Percentiles rank a stretch among this genome's conserved stretches.
Evolutionary conservation across 1,140 invertebrate species (phyloP).

Genomic region (Thaumatotibia leucotreta): DNA sequence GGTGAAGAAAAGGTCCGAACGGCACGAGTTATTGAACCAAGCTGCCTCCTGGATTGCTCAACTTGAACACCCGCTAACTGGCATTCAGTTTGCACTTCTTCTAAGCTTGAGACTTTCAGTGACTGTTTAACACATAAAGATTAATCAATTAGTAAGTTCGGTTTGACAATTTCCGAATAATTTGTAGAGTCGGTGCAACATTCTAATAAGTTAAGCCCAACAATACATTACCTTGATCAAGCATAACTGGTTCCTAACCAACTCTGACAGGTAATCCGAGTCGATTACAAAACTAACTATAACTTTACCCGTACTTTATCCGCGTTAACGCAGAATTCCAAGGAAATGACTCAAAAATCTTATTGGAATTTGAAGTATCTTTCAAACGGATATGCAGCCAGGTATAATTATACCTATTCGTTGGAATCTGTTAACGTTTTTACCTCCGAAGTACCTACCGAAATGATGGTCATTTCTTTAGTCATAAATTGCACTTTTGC

Average conservation of each 20-base stretch:
- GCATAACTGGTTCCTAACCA: slow-evolving; percentile 2
- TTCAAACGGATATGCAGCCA: not conserved
- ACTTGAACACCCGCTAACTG: not conserved
- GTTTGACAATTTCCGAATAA: not conserved
- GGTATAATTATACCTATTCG: not conserved
- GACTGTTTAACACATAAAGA: not conserved
- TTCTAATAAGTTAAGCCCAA: slow-evolving; percentile 12
- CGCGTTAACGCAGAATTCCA: not conserved
- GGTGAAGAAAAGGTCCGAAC: slow-evolving; percentile 3
- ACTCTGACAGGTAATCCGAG: slow-evolving; percentile 7
- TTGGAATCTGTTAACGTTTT: not conserved
- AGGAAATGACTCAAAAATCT: not conserved
- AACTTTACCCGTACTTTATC: not conserved
- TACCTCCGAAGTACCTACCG: not conserved
- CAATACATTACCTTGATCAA: slow-evolving; percentile 9
- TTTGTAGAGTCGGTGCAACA: not conserved
- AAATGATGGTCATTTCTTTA: not conserved
- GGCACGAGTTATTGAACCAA: not conserved
- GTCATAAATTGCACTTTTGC: not conserved
- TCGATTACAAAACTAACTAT: not conserved
- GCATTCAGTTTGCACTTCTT: not conserved
- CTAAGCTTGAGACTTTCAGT: not conserved
- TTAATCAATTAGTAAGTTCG: not conserved
- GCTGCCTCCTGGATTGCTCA: not conserved
- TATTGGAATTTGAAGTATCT: not conserved